These are phyloP conservation scores for Onthophagus sagittarius DNA, from an alignment of 2,888 invertebrate species.

Conservation along the genomic window DNA sequence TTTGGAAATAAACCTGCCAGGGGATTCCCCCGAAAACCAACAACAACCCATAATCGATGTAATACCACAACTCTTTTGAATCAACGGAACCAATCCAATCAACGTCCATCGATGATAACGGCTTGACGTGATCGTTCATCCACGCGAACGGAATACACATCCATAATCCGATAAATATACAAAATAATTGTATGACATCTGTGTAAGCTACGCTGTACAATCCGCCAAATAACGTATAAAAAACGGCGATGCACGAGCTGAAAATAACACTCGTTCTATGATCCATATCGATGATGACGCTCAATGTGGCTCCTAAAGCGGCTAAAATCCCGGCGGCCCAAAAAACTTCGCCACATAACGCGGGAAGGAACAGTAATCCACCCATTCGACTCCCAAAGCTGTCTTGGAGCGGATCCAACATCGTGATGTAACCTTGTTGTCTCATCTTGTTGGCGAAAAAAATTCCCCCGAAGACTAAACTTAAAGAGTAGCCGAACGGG, in stretches of 20 bases:
- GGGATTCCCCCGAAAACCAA: constrained; percentile 95
- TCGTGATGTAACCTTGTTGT: constrained; percentile 95
- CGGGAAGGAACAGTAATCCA: constrained; percentile 91
- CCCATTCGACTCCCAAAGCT: constrained; percentile 97
- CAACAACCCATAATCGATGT: constrained; percentile 83
- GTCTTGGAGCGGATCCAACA: constrained; percentile 97
- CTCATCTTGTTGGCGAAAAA: constrained; percentile 99
- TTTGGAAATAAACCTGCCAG: constrained; percentile 99
- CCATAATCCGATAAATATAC: constrained; percentile 97
- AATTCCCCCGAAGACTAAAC: constrained; percentile 91
- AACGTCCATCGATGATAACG: constrained; percentile 75
- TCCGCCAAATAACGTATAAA: constrained; percentile 97
- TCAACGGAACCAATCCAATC: constrained; percentile 87
- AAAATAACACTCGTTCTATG: constrained; percentile 89
- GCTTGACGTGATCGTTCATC: constrained; percentile 79
- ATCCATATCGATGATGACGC: constrained; percentile 96
- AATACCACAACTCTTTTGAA: constrained; percentile 70
- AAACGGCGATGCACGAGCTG: constrained; percentile 93
- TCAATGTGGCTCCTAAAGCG: constrained; percentile 91
- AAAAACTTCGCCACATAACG: constrained; percentile 96
- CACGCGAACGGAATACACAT: constrained; percentile 96
- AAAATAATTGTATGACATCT: constrained; percentile 96
- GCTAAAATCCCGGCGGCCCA: constrained; percentile 98
- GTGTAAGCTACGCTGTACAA: constrained; percentile 98
- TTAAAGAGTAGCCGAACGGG: constrained; percentile 97